Evolutionary conservation across 2,888 invertebrate genomes (phyloP).

Genomic region (Aproaerema taeniolella): DNA sequence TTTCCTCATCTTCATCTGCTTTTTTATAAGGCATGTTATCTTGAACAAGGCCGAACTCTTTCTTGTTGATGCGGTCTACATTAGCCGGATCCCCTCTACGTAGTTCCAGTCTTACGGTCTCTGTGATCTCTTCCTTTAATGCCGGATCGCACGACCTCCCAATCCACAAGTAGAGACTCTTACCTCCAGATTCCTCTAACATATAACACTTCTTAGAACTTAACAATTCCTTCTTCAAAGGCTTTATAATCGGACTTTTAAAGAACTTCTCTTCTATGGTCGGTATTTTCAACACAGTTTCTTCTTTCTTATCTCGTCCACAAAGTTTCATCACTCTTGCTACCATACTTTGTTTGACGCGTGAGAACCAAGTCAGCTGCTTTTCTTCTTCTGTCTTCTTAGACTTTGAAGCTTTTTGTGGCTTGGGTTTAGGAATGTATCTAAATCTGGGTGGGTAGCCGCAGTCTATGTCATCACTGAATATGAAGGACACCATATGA

Average conservation of each 20-base stretch:
- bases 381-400: background rate
- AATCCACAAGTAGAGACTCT: slow-evolving; percentile 1
- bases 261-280: slow-evolving; percentile 7
- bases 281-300: background rate
- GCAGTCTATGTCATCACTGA: slow-evolving; percentile 1
- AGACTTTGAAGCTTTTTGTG: background rate
- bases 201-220: slow-evolving; percentile 3
- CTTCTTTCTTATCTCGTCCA: background rate
- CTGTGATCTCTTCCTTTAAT: background rate
- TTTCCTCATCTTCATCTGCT: background rate
- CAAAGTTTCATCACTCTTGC: background rate
- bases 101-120: background rate
- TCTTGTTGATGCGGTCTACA: background rate
- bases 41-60: too few species aligned
- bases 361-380: background rate
- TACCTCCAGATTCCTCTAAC: background rate
- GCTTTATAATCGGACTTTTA: background rate
- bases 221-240: background rate
- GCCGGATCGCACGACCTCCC: background rate
- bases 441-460: slow-evolving; percentile 6
- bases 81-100: background rate
- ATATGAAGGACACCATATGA: background rate
- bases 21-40: background rate
- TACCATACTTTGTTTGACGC: background rate
- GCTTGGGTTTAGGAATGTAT: slow-evolving; percentile 2